phyloP scores from a whole-genome alignment of 2,113 vertebrate species.

The Chaetodon trifascialis region DNA sequence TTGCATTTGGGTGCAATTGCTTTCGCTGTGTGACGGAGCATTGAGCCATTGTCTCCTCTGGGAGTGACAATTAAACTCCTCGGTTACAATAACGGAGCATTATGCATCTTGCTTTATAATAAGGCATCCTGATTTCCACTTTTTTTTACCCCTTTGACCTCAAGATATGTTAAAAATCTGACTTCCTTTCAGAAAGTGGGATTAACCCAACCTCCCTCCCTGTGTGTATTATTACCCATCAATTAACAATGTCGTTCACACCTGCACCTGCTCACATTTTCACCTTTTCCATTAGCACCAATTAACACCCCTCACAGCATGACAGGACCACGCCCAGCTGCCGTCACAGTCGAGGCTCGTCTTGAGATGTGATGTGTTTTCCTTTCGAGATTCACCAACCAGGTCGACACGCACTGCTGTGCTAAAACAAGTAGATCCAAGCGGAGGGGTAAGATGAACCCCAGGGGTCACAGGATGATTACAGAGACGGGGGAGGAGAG shows the following conservation, averaged over 20 bases:
- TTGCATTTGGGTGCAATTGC: constrained; percentile 12
- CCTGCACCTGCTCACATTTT: not conserved
- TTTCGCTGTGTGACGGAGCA: not conserved
- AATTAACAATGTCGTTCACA: not conserved
- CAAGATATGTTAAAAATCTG: not conserved
- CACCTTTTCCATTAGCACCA: constrained; percentile 19
- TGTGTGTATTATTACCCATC: not conserved
- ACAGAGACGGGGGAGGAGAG: not conserved
- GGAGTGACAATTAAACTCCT: not conserved
- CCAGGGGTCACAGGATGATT: not conserved
- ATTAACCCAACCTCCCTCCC: not conserved
- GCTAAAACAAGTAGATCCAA: not conserved
- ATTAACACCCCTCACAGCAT: constrained; percentile 2
- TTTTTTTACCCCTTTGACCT: not conserved
- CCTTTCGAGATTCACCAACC: not conserved
- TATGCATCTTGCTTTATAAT: not conserved
- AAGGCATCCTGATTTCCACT: not conserved
- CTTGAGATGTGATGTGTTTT: not conserved
- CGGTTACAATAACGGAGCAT: not conserved
- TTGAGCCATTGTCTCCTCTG: not conserved
- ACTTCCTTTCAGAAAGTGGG: too few relatives aligned
- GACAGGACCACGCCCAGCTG: not conserved
- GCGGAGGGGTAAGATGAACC: not conserved
- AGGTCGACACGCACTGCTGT: not conserved
- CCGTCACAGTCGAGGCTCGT: not conserved